Evolutionary conservation across 2,113 vertebrate species (phyloP).

Genomic region (Microtus montanus): DNA sequence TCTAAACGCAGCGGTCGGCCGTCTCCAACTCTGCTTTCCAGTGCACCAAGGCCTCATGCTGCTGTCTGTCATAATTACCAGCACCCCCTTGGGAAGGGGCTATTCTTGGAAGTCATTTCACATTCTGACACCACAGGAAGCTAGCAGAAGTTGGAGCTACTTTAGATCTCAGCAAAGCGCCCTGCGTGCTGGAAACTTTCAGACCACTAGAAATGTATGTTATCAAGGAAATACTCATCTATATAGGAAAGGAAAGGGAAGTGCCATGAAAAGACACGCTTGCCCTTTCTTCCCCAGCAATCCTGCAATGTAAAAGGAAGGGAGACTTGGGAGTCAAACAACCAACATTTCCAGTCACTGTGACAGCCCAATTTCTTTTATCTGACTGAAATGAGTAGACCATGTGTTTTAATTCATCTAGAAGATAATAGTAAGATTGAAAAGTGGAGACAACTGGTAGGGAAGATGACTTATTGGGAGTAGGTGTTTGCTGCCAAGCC

Average conservation of each 20-base stretch:
- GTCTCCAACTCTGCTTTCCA: conserved; percentile 17
- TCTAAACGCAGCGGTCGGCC: neutral
- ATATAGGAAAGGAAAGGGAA: neutral
- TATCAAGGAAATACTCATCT: conserved; percentile 2
- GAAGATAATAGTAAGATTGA: conserved; percentile 31
- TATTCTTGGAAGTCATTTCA: conserved; percentile 70
- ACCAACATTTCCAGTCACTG: neutral
- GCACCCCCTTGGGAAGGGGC: conserved; percentile 29
- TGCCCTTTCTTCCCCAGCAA: neutral
- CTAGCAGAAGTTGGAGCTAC: conserved; percentile 22
- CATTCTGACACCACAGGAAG: conserved; percentile 57
- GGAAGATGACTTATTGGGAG: too few relatives aligned
- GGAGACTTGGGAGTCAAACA: neutral
- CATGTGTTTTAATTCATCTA: neutral
- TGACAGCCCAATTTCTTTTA: neutral
- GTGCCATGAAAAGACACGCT: neutral
- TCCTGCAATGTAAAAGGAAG: neutral
- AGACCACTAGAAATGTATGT: conserved; percentile 36
- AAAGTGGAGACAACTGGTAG: neutral
- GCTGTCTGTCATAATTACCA: conserved; percentile 56
- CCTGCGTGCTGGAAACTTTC: neutral
- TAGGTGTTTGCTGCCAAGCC: neutral
- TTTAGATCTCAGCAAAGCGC: conserved; percentile 56
- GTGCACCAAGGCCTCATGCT: neutral
- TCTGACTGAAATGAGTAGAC: conserved; percentile 3